phyloP scores from a whole-genome alignment of 2,113 vertebrate genomes.

The Cryptotis parvus region DNA sequence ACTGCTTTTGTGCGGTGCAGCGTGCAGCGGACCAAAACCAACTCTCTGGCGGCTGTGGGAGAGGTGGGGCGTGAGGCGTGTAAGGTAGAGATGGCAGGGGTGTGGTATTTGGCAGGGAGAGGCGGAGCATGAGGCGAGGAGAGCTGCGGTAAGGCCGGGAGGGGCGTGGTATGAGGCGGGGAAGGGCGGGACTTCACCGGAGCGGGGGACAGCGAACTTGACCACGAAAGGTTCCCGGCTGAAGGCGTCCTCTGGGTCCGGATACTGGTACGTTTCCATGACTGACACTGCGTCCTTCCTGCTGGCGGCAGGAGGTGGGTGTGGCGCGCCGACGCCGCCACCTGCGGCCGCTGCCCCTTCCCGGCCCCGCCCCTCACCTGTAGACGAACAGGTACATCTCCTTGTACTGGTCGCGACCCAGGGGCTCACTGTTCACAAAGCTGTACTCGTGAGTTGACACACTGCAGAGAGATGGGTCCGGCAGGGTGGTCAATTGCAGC shows the following conservation, averaged over 20 bases:
- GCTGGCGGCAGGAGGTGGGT: background rate
- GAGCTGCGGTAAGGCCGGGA: too few species aligned
- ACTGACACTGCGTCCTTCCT: slow-evolving; percentile 89
- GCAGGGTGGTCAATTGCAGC: background rate
- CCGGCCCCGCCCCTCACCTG: slow-evolving; percentile 85
- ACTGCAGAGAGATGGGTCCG: slow-evolving; percentile 71
- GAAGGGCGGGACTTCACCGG: slow-evolving; percentile 74
- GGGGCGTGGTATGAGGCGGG: background rate
- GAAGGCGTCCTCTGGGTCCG: slow-evolving; percentile 89
- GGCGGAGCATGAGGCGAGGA: background rate
- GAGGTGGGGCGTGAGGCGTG: background rate
- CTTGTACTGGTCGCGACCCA: slow-evolving; percentile 92
- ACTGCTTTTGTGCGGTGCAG: slow-evolving; percentile 89
- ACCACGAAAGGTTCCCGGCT: slow-evolving; percentile 94
- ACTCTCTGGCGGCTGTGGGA: slow-evolving; percentile 81
- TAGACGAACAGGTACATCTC: slow-evolving; percentile 95
- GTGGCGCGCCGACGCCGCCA: background rate
- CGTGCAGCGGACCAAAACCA: slow-evolving; percentile 92
- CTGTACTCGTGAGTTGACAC: slow-evolving; percentile 80
- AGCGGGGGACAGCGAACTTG: slow-evolving; percentile 88
- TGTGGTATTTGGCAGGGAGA: fast-evolving
- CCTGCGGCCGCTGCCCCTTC: background rate
- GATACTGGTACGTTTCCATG: slow-evolving; percentile 89
- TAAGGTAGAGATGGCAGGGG: background rate
- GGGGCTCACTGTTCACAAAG: slow-evolving; percentile 89